Base-by-base conservation (phyloP, 2,113 vertebrate species). In the Strix aluco region DNA sequence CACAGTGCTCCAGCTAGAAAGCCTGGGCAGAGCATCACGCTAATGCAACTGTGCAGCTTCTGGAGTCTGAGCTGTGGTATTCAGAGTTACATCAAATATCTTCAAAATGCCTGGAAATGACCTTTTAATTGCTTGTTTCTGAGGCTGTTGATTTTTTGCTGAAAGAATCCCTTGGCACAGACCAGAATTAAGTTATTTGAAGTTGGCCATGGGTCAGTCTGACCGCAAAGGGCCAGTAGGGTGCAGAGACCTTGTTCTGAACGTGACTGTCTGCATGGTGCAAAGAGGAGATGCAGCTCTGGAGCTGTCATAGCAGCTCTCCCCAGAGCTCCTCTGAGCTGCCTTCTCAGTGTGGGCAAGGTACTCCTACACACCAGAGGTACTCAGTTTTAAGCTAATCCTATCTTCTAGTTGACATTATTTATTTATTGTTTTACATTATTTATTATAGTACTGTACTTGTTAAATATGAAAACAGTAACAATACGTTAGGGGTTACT, bases 401-500 rank as follows among this genome's bases (percentile, higher is more conserved):
- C 73, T 94, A 71, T 92, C 87, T 96, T 87, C 84, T 61, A 20
- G 1, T 9, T 92, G 69, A 52, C 94, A 92, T 96, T 87, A 95
- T 69, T 96, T 96, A 92, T 95, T 97, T 42, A 93, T 87, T 73
- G 40, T 9, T 96, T 95, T 96, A 89, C 89, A 94, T 96, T 92
- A 94, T 95, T 95, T 84, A 94, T 96, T 83, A 44, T 66, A 88
- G 85, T 40, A 57, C 65, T 23, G 44, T 63, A 57, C 90, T 95
- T 88, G 74, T 90, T 95, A 95, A 94, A 95, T 93, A 90, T 92
- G 88, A 97, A 94, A 92, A 77, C 57, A 44, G 54, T 52, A 95
- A 54, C 85, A 79, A 30, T 85, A 72, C 8, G 0, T 75, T 51
- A 59, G 17, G 8, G 34, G 61, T 74, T 67, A 67, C 17, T 49